phyloP scores from a whole-genome alignment of 2,113 vertebrate species.

The Ammospiza caudacuta region DNA sequence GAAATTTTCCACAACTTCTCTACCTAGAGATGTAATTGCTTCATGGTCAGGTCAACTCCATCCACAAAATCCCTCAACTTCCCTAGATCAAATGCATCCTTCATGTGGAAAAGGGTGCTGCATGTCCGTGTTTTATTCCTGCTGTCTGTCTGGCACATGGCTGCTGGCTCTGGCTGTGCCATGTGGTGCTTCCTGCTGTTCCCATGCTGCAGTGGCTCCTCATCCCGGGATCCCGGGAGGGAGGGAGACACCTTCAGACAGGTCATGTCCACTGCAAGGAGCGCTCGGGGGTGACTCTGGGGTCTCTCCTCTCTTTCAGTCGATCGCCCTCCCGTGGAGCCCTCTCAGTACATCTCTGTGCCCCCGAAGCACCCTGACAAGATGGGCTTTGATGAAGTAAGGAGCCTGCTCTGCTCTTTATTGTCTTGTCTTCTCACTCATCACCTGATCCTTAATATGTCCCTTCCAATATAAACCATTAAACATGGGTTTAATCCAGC shows the following conservation, averaged over 20 bases:
- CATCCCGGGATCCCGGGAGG: not conserved
- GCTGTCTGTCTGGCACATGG: not conserved
- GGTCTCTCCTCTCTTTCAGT: conserved; percentile 80
- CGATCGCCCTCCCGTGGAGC: conserved; percentile 84
- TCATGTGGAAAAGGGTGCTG: not conserved
- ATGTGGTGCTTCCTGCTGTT: not conserved
- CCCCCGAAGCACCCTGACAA: conserved; percentile 78
- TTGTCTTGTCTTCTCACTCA: not conserved
- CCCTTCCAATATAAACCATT: not conserved
- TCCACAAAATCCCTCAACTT: not conserved
- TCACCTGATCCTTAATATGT: not conserved
- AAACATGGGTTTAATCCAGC: not conserved
- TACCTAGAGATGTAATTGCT: not conserved
- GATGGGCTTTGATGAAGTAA: conserved; percentile 93
- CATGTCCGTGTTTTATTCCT: not conserved
- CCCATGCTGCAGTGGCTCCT: not conserved
- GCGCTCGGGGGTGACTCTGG: not conserved
- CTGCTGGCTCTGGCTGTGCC: not conserved
- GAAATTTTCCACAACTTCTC: not conserved
- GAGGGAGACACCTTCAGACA: no score
- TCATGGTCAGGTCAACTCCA: not conserved
- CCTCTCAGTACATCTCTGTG: conserved; percentile 82
- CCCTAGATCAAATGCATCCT: not conserved
- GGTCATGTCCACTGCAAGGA: rapidly evolving
- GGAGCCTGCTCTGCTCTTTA: not conserved